Base-by-base conservation (phyloP, 1,140 invertebrate species). In the Drosophila parabipectinata region DNA sequence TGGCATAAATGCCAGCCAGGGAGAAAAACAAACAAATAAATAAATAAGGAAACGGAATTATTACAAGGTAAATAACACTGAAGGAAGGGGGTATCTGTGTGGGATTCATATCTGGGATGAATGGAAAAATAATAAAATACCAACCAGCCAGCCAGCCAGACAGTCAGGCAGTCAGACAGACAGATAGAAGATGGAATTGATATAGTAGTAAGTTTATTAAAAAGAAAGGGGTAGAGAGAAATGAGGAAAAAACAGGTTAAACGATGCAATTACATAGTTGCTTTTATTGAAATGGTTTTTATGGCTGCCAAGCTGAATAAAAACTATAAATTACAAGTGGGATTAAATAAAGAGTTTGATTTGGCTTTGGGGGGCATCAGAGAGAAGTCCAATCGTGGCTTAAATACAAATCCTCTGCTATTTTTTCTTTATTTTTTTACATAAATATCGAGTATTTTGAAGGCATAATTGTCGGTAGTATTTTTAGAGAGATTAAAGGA, bases 1-100 rank as follows among this genome's bases (percentile, higher is more conserved):
- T 14, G 41, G 28, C 47, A 47, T 47, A 64, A 64, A 72, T 63
- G 57, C 30, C 28, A 37, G 12, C 3, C 26, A 6, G 26, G 8
- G 3, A 50, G 52, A 26, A 66, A 74, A 59, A 67, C 55, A 75
- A 75, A 55, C 41, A 75, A 59, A 67, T 75, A 72, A 72, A 81
- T 73, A 83, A 83, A 51, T 71, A 62, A 52, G 45, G 41, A 69
- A 75, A 76, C 41, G 77, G 32, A 75, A 75, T 84, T 66, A 82
- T 74, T 75, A 66, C 54, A 71, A 62, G 54, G 45, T 55, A 55
- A 55, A 53, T 64, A 21, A 47, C 30, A 45, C n/a, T n/a, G 62
- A 12, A 14, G 26, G 1, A 45, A 15, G 21, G 21, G 21, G 21
- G 2, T 21, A 1, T 21, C 0, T 21, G 21, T 21, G 21, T 21